phyloP scores from a whole-genome alignment of 2,888 invertebrate species.

The Unio pictorum region DNA sequence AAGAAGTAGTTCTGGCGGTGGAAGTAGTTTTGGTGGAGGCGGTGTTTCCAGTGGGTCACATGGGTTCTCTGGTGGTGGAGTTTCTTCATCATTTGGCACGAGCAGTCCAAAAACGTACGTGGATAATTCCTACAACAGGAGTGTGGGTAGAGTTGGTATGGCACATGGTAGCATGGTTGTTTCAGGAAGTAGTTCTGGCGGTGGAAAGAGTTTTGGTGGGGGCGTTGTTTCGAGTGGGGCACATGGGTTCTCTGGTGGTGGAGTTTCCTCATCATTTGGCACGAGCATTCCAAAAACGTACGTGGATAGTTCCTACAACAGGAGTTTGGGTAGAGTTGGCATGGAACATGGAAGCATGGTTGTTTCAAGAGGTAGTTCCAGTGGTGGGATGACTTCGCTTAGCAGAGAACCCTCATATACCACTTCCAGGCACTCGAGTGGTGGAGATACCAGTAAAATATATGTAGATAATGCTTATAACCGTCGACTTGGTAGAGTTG shows the following conservation, averaged over 20 bases:
- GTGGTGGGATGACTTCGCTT: too few species aligned
- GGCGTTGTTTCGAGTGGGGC: too few species aligned
- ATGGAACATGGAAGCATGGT: slow-evolving; percentile 1
- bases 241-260: too few species aligned
- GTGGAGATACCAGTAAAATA: background rate
- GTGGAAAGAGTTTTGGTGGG: background rate
- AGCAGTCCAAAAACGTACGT: slow-evolving; percentile 4
- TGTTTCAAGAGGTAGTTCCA: slow-evolving; percentile 5
- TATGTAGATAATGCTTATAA: slow-evolving; percentile 15
- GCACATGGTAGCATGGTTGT: slow-evolving; percentile 8
- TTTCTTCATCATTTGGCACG: too few species aligned
- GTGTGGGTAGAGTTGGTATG: slow-evolving; percentile 14
- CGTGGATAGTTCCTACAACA: background rate
- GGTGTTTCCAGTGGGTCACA: background rate
- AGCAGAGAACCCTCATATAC: too few species aligned
- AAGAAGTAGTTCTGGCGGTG: too few species aligned
- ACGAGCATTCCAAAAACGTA: background rate
- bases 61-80: too few species aligned
- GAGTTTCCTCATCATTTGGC: too few species aligned
- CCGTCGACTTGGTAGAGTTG: slow-evolving; percentile 10
- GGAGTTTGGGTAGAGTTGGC: background rate
- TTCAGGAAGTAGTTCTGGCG: background rate
- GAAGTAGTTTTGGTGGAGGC: background rate
- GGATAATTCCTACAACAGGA: slow-evolving; percentile 12
- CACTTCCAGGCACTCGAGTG: too few species aligned